Evolutionary conservation across 2,113 vertebrate genomes (phyloP), one percentile per base, ranked within the genome.

Genomic region (Etheostoma cragini): DNA sequence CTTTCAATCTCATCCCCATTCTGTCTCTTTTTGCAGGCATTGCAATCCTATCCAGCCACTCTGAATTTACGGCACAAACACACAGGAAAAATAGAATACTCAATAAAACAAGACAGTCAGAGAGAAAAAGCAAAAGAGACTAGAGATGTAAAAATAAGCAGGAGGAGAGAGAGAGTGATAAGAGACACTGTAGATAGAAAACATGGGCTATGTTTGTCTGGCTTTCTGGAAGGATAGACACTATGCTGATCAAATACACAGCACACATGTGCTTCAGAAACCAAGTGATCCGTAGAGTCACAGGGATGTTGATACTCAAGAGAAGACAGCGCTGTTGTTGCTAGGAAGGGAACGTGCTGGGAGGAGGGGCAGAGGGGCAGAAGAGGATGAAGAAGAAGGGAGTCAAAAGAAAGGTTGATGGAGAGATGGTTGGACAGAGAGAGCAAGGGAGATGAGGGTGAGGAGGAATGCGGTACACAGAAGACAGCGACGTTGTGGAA

Each of bases 1-100:
- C 64, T 70, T 87, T 85, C 76, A 77, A 80, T 86, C 64, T 87
- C 76, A 82, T 33, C 83, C 82, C 73, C 67, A 86, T 86, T 92
- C 87, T 87, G 86, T 94, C 46, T 84, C 24, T 80, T 78, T 83
- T 89, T 87, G 81, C 83, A 76, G 42, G n/a, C 67, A 49, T 68
- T 79, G 78, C 86, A 85, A 67, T 84, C 67, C 66, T 83, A 82
- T 78, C 75, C 75, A 78, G 81, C 60, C 38, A 19, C 45, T 84
- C 64, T 75, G 68, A 72, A 77, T 86, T 81, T 72, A 78, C 73
- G 82, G 66, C 78, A 78, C 62, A 87, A 69, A 71, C n/a, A 64
- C 47, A 64, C 56, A 62, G 33, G 85, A 74, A 82, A 46, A 75
- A 42, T 10, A 50, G 64, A 80, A 83, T n/a, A 72, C 47, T 75